phyloP scores from a whole-genome alignment of 2,797 vertebrate species.

The Tragopan temminckii region DNA sequence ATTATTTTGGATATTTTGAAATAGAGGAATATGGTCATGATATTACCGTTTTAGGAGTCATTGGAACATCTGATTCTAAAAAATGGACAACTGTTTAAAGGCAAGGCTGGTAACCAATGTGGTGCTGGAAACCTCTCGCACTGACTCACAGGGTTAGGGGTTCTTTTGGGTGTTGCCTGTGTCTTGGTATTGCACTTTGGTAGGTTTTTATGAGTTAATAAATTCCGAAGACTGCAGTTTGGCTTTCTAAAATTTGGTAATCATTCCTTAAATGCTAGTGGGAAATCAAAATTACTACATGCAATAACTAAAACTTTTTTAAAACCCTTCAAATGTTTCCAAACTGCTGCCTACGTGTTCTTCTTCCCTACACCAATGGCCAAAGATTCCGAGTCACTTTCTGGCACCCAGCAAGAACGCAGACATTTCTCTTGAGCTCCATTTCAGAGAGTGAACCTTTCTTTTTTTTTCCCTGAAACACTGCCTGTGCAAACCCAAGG shows the following conservation, averaged over 20 bases:
- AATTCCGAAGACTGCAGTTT: constrained; percentile 31
- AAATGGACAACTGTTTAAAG: neutral
- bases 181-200: neutral
- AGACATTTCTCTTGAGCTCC: neutral
- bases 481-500: neutral
- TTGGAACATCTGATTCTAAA: neutral
- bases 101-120: neutral
- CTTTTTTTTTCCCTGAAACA: neutral
- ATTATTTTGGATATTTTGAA: neutral
- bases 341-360: neutral
- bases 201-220: constrained; percentile 57
- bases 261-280: constrained; percentile 50
- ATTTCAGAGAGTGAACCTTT: neutral
- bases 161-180: neutral
- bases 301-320: constrained; percentile 49
- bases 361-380: neutral
- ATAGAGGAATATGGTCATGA: neutral
- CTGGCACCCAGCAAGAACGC: neutral
- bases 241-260: constrained; percentile 60
- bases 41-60: neutral
- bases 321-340: constrained; percentile 30
- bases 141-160: neutral
- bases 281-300: constrained; percentile 66
- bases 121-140: neutral
- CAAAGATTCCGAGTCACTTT: constrained; percentile 2